Conservation (phyloP, 2,888 invertebrate species). For the Dasysyrphus albostriatus region DNA sequence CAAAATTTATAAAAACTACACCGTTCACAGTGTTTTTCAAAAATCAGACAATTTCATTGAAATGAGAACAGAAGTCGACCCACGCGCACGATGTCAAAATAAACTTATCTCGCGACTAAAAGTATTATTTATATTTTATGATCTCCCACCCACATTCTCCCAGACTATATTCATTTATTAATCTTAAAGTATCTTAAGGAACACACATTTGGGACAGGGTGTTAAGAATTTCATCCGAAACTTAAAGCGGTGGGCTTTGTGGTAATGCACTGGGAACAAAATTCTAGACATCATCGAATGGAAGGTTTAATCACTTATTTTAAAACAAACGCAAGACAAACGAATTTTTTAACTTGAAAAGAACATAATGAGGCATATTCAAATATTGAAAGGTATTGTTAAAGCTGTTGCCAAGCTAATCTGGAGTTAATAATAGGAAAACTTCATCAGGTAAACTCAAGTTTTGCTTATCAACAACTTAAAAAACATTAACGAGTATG, state of each 20-base stretch:
- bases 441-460: too few relatives aligned
- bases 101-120: slow-evolving; percentile 65
- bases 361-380: too few relatives aligned
- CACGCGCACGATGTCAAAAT: slow-evolving; percentile 55
- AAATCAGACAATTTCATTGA: slow-evolving; percentile 11
- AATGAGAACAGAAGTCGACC: slow-evolving; percentile 22
- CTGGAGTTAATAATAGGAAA: too few relatives aligned
- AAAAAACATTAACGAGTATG: too few relatives aligned
- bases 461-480: too few relatives aligned
- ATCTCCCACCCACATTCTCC: slow-evolving; percentile 13
- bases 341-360: too few relatives aligned
- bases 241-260: neutral
- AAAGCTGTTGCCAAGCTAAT: too few relatives aligned
- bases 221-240: neutral
- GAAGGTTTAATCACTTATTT: too few relatives aligned
- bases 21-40: neutral
- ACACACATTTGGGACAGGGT: neutral
- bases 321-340: too few relatives aligned
- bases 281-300: too few relatives aligned
- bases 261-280: neutral
- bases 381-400: too few relatives aligned
- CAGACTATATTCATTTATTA: neutral
- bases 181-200: neutral
- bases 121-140: slow-evolving; percentile 46
- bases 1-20: slow-evolving; percentile 21